Conservation (phyloP, 2,888 invertebrate species). For the Zygaena filipendulae region DNA sequence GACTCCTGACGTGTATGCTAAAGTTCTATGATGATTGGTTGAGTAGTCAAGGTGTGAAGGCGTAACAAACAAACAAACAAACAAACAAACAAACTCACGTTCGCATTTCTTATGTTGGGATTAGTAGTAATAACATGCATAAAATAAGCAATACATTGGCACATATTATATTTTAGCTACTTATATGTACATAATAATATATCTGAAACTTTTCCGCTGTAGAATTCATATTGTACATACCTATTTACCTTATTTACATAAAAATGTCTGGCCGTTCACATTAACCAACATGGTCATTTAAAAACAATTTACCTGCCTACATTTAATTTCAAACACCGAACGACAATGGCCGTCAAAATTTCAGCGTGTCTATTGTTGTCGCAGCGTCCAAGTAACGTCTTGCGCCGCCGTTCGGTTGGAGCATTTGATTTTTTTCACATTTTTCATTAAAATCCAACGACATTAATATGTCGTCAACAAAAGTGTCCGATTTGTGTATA, state of each 20-base stretch:
- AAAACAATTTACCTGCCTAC: no score
- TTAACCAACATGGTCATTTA: constrained; percentile 14
- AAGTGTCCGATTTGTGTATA: constrained; percentile 22
- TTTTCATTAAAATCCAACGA: no score
- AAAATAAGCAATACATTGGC: no score
- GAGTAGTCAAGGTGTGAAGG: neutral
- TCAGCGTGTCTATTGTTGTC: constrained; percentile 22
- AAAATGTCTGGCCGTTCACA: no score
- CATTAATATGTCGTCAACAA: constrained; percentile 28
- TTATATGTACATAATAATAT: no score
- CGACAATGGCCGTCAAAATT: constrained; percentile 31
- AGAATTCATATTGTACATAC: no score
- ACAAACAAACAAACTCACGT: neutral
- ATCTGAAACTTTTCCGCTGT: no score
- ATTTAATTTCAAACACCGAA: constrained; percentile 29
- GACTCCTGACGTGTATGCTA: neutral
- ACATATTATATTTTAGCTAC: no score
- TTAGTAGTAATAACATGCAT: no score
- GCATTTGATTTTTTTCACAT: no score
- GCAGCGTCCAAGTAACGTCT: constrained; percentile 14
- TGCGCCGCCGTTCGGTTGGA: no score
- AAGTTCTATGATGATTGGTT: neutral
- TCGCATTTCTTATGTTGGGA: neutral
- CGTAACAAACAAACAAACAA: neutral
- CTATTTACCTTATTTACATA: no score